phyloP scores from a whole-genome alignment of 2,797 vertebrate species.

The Platyrinchus mystaceus region DNA sequence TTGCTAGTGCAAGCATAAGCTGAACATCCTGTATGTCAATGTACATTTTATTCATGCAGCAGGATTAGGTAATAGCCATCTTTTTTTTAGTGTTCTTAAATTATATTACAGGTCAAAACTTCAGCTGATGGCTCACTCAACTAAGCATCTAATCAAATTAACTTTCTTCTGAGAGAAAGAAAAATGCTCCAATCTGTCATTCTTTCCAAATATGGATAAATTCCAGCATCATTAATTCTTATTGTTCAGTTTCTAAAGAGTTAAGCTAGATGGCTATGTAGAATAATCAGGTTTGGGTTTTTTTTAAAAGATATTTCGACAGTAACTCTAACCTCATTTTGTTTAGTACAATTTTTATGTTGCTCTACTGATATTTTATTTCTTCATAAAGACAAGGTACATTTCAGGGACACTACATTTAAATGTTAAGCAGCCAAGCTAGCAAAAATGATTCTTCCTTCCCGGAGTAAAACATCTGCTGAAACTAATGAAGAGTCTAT shows the following conservation, averaged over 20 bases:
- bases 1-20: background rate
- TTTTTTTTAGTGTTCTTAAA: background rate
- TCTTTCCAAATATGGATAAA: background rate
- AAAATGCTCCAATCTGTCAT: background rate
- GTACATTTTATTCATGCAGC: background rate
- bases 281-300: background rate
- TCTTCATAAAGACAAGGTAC: background rate
- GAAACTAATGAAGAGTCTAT: background rate
- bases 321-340: background rate
- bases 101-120: background rate
- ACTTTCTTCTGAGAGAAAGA: background rate
- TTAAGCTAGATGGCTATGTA: background rate
- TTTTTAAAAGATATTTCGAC: background rate
- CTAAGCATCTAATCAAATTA: background rate
- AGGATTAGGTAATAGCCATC: background rate
- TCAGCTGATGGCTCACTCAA: background rate
- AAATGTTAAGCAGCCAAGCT: constrained; percentile 23
- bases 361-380: background rate
- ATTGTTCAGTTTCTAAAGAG: background rate
- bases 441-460: constrained; percentile 7
- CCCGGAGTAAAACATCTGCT: constrained; percentile 3
- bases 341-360: constrained; percentile 1
- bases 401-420: constrained; percentile 9
- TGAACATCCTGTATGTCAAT: background rate
- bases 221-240: background rate